phyloP scores from a whole-genome alignment of 2,113 vertebrate species.

The Dascyllus trimaculatus region DNA sequence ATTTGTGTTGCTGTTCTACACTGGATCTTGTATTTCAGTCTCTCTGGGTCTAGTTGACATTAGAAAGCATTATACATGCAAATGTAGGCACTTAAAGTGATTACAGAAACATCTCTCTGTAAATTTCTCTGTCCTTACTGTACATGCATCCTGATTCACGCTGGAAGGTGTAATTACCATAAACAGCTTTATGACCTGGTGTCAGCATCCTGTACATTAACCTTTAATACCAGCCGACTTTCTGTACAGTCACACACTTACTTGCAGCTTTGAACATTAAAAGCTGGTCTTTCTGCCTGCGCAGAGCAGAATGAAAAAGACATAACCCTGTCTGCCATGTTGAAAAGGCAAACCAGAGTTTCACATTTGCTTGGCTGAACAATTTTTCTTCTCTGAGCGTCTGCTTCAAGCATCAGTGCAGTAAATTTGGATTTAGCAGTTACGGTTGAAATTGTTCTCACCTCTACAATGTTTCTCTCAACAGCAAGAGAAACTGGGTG shows the following conservation, averaged over 20 bases:
- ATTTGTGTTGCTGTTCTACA: not conserved
- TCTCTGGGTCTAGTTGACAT: not conserved
- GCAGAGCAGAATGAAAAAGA: slow-evolving; percentile 8
- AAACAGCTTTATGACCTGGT: not conserved
- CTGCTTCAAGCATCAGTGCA: slow-evolving; percentile 29
- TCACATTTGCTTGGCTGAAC: not conserved
- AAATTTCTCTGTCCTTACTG: not conserved
- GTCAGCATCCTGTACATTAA: slow-evolving; percentile 22
- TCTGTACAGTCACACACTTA: not conserved
- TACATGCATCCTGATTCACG: not conserved
- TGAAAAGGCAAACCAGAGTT: not conserved
- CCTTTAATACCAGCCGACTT: slow-evolving; percentile 1
- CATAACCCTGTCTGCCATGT: not conserved
- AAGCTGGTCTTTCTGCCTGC: not conserved
- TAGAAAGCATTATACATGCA: not conserved
- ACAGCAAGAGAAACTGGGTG: slow-evolving; percentile 98
- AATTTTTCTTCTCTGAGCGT: slow-evolving; percentile 19
- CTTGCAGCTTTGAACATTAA: slow-evolving; percentile 8
- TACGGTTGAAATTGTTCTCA: slow-evolving; percentile 34
- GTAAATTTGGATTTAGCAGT: slow-evolving; percentile 26
- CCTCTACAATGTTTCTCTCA: slow-evolving; percentile 47
- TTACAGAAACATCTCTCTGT: not conserved
- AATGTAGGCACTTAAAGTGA: not conserved
- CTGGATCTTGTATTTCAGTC: not conserved
- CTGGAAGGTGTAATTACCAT: slow-evolving; percentile 2